Conservation (phyloP, 2,888 invertebrate species). For the Trichopria drosophilae region DNA sequence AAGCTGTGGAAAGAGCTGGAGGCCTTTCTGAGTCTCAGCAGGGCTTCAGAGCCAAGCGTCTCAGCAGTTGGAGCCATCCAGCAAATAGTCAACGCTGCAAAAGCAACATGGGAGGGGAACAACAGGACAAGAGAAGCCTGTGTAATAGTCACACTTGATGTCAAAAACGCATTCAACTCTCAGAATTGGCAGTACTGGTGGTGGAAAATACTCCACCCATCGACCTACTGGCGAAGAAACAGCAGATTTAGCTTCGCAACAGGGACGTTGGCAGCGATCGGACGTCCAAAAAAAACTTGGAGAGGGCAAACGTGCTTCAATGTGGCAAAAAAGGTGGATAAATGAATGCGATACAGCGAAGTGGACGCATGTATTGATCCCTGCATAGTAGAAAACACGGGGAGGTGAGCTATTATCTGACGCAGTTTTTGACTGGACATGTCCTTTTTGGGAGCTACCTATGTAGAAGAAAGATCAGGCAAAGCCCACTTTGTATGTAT, state of each 20-base stretch:
- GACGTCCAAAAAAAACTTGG: no score
- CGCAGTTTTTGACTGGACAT: slow-evolving; percentile 4
- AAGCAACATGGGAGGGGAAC: slow-evolving; percentile 9
- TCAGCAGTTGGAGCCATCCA: slow-evolving; percentile 30
- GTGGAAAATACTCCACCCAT: slow-evolving; percentile 3
- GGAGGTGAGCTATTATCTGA: slow-evolving; percentile 4
- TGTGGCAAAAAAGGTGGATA: no score
- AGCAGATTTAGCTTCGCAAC: no score
- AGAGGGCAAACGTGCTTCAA: no score
- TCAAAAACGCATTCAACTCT: no score
- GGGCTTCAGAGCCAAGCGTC: slow-evolving; percentile 28
- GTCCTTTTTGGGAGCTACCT: slow-evolving; percentile 9
- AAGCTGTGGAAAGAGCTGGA: no score
- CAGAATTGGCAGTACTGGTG: slow-evolving; percentile 2
- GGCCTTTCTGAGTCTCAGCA: slow-evolving; percentile 28
- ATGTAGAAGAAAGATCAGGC: no score
- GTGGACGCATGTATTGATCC: slow-evolving; percentile 16
- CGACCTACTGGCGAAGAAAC: slow-evolving; percentile 1
- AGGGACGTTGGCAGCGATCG: no score
- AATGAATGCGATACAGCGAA: no score
- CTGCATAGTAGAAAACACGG: slow-evolving; percentile 6
- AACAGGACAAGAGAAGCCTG: slow-evolving; percentile 20
- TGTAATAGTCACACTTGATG: no score
- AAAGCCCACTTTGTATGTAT: no score
- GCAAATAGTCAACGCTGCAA: slow-evolving; percentile 21